Conservation (phyloP, 2,888 invertebrate genomes). For the Aporophyla nigra region DNA sequence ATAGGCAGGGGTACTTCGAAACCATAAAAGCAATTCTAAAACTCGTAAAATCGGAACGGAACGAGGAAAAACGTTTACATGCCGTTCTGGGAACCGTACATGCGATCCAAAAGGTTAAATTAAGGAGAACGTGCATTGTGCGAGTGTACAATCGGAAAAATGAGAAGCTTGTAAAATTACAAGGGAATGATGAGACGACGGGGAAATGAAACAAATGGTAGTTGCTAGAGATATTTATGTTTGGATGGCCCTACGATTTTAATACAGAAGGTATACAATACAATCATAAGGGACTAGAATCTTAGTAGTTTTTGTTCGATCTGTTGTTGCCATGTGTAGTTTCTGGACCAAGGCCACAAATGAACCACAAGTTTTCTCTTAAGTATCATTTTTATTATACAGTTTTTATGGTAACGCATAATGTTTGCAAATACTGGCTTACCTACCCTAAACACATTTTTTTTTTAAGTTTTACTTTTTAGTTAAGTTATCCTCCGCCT, state of each 20-base stretch:
- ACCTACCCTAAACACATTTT: background rate
- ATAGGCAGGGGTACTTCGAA: slow-evolving; percentile 77
- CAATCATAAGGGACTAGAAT: background rate
- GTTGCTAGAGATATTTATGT: slow-evolving; percentile 8
- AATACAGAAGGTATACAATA: background rate
- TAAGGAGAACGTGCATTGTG: slow-evolving; percentile 65
- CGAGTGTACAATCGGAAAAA: slow-evolving; percentile 62
- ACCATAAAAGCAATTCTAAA: slow-evolving; percentile 84
- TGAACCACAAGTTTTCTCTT: background rate
- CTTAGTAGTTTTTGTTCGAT: background rate
- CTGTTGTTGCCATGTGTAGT: background rate
- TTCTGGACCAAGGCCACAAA: background rate
- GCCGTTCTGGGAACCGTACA: slow-evolving; percentile 74
- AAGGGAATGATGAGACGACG: slow-evolving; percentile 39
- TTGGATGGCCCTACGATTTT: background rate
- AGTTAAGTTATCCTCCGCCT: too few relatives aligned
- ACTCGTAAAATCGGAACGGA: slow-evolving; percentile 84
- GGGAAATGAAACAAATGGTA: slow-evolving; percentile 42
- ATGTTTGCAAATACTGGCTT: slow-evolving; percentile 6
- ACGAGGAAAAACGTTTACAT: slow-evolving; percentile 83
- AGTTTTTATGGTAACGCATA: slow-evolving; percentile 2
- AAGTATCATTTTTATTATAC: background rate
- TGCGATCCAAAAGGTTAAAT: slow-evolving; percentile 67
- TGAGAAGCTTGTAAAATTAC: slow-evolving; percentile 57
- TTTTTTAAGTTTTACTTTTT: too few relatives aligned